Evolutionary conservation across 2,113 vertebrate species (phyloP).

Genomic region (Haliaeetus leucogaster): DNA sequence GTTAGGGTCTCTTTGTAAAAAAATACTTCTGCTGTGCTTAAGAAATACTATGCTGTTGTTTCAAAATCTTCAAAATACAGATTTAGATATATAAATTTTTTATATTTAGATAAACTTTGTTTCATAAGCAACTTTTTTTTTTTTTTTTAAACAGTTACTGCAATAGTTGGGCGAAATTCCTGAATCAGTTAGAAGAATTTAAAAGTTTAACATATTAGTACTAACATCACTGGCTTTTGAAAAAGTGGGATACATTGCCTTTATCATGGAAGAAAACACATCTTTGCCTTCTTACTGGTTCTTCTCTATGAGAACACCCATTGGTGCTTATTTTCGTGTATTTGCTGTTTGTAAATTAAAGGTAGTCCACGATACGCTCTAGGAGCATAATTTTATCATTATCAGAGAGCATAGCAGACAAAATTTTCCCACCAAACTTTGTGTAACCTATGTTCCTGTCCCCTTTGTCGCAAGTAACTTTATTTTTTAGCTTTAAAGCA

Average conservation of each 20-base stretch:
- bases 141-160: neutral
- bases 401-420: neutral
- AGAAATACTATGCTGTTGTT: neutral
- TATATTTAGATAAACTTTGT: neutral
- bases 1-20: neutral
- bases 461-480: fast-evolving
- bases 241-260: neutral
- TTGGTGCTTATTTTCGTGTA: neutral
- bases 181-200: neutral
- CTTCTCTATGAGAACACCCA: fast-evolving
- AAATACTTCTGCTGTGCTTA: neutral
- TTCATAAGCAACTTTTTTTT: neutral
- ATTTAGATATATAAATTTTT: neutral
- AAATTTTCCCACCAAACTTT: neutral
- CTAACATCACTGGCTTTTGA: neutral
- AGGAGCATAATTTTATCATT: neutral
- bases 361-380: neutral
- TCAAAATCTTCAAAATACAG: neutral
- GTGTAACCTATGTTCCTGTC: neutral
- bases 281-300: neutral
- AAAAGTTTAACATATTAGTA: neutral
- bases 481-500: neutral
- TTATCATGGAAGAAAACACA: neutral
- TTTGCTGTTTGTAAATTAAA: neutral
- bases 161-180: neutral